phyloP scores from a whole-genome alignment of 2,888 invertebrate genomes.

The Pemphredon lugubris region DNA sequence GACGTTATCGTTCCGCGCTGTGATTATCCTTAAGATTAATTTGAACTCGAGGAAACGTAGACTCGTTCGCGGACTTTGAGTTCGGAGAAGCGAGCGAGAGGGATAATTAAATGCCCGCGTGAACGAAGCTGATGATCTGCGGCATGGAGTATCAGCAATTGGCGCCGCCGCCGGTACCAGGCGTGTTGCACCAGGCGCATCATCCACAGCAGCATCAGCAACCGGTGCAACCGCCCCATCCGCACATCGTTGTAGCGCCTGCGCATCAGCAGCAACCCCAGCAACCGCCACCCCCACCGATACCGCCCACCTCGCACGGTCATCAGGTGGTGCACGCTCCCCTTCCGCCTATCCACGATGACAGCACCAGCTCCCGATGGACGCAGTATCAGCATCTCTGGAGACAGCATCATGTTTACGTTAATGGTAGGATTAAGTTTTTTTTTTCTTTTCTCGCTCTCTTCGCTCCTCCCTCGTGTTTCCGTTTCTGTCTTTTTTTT shows the following conservation, averaged over 20 bases:
- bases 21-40: no score
- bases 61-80: background rate
- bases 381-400: slow-evolving; percentile 90
- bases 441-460: background rate
- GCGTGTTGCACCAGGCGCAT: slow-evolving; percentile 79
- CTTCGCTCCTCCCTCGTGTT: background rate
- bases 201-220: slow-evolving; percentile 70
- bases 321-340: slow-evolving; percentile 85
- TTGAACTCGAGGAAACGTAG: no score
- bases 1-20: no score
- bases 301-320: slow-evolving; percentile 86
- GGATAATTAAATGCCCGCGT: slow-evolving; percentile 64
- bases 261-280: slow-evolving; percentile 74
- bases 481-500: no score
- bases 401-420: slow-evolving; percentile 89
- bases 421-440: slow-evolving; percentile 85
- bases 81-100: background rate
- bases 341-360: slow-evolving; percentile 84
- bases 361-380: slow-evolving; percentile 85
- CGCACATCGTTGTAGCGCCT: slow-evolving; percentile 77
- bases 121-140: slow-evolving; percentile 73
- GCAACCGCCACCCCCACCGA: slow-evolving; percentile 81
- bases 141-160: slow-evolving; percentile 82
- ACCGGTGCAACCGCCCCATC: slow-evolving; percentile 73
- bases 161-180: slow-evolving; percentile 81